Percentiles rank a stretch among this genome's conserved stretches.
Conservation (phyloP, 2,797 vertebrate species). For the Urosaurus nigricauda region DNA sequence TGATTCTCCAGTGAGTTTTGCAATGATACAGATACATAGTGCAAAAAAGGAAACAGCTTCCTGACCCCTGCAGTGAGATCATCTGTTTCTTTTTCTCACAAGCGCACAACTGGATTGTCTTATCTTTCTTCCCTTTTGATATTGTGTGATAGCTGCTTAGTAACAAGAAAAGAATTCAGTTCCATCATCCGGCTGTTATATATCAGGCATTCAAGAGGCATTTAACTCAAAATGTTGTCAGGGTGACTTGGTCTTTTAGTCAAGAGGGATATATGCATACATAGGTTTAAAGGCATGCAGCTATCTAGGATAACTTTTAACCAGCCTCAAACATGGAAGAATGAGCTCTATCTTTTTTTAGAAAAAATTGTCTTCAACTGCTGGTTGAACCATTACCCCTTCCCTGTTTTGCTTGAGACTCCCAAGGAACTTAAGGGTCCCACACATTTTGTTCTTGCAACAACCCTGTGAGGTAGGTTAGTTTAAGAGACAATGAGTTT, state of each 20-base stretch:
- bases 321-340: background rate
- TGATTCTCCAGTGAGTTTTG: background rate
- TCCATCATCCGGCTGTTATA: conserved; percentile 46
- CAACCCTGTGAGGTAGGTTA: no score
- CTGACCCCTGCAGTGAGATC: conserved; percentile 53
- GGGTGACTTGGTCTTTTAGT: background rate
- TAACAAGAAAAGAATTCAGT: conserved; percentile 62
- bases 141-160: conserved; percentile 57
- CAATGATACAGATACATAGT: background rate
- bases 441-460: no score
- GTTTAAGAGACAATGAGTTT: no score
- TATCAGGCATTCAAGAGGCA: conserved; percentile 5
- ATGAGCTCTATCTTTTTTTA: no score
- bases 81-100: conserved; percentile 48
- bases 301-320: background rate
- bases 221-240: conserved; percentile 49
- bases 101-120: conserved; percentile 64
- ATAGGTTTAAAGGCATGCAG: background rate
- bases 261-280: background rate
- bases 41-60: conserved; percentile 47
- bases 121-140: conserved; percentile 66
- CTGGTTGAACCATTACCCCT: background rate
- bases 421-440: no score
- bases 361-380: no score
- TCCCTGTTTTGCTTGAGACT: background rate